A percentile compares a stretch with the other conserved stretches of the same genome.
These are phyloP conservation scores for Hippoglossus stenolepis DNA, from an alignment of 2,113 vertebrate species.

Conservation along the genomic window DNA sequence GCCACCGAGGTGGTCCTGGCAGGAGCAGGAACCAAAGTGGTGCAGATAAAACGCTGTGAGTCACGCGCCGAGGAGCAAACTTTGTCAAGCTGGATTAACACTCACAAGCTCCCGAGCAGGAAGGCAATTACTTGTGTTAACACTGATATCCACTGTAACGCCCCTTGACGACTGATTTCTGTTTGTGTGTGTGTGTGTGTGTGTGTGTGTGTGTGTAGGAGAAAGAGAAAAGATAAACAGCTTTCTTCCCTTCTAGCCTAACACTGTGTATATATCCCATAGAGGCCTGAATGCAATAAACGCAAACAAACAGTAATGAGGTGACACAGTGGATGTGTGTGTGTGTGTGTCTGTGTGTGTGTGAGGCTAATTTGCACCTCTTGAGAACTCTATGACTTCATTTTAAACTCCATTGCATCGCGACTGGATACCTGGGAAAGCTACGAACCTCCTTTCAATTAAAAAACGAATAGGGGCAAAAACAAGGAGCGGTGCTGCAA, in stretches of 20 bases:
- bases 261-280: conserved; percentile 39
- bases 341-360: conserved; percentile 8
- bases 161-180: conserved; percentile 58
- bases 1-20: conserved; percentile 14
- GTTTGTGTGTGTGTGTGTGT: conserved; percentile 6
- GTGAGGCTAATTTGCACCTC: conserved; percentile 55
- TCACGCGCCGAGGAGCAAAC: conserved; percentile 59
- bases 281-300: conserved; percentile 57
- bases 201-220: conserved; percentile 17
- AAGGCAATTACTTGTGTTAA: conserved; percentile 79
- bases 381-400: conserved; percentile 42
- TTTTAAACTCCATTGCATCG: conserved; percentile 52
- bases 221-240: conserved; percentile 40
- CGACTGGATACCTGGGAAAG: conserved; percentile 25
- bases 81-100: conserved; percentile 72
- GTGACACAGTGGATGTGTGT: conserved; percentile 23
- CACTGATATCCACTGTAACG: conserved; percentile 70
- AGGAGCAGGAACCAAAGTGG: conserved; percentile 9
- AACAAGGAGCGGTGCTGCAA: conserved; percentile 22
- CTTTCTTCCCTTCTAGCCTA: conserved; percentile 25
- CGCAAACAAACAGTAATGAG: conserved; percentile 72
- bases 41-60: conserved; percentile 52
- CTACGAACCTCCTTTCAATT: conserved; percentile 49
- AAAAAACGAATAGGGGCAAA: conserved; percentile 9
- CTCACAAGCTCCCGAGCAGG: conserved; percentile 54